phyloP scores from a whole-genome alignment of 2,888 invertebrate species.

The Azorinus chamasolen region DNA sequence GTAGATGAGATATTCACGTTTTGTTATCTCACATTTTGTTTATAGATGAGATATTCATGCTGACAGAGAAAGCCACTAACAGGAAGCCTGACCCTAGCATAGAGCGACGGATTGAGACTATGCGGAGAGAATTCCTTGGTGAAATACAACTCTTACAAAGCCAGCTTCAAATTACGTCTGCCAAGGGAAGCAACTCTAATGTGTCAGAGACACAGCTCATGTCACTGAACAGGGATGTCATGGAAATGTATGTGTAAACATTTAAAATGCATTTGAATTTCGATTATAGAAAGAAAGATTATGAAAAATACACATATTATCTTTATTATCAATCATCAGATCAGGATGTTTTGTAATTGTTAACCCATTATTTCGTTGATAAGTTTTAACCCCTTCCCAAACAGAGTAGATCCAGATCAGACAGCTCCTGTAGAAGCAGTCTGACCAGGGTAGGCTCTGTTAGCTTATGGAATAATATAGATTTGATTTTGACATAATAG shows the following conservation, averaged over 20 bases:
- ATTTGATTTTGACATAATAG: too few species aligned
- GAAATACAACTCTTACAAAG: slow-evolving; percentile 69
- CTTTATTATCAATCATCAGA: too few species aligned
- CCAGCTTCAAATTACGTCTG: slow-evolving; percentile 64
- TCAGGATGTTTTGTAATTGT: too few species aligned
- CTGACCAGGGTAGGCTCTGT: too few species aligned
- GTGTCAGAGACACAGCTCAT: slow-evolving; percentile 65
- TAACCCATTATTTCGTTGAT: too few species aligned
- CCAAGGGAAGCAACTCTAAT: slow-evolving; percentile 64
- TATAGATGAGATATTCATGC: slow-evolving; percentile 69
- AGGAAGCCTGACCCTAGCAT: slow-evolving; percentile 55
- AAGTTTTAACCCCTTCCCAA: too few species aligned
- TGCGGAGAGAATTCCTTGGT: slow-evolving; percentile 66
- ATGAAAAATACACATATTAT: neutral
- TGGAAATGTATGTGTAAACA: slow-evolving; percentile 65
- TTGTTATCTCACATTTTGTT: too few species aligned
- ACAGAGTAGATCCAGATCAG: too few species aligned
- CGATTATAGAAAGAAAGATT: neutral
- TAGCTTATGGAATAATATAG: too few species aligned
- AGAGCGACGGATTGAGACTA: slow-evolving; percentile 63
- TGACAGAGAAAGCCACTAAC: slow-evolving; percentile 53
- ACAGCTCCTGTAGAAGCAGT: too few species aligned
- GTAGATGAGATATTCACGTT: too few species aligned
- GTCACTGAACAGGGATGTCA: slow-evolving; percentile 65
- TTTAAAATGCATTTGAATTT: neutral